Percentiles rank a stretch among this genome's conserved stretches.
phyloP scores from a whole-genome alignment of 1,140 invertebrate genomes.

The Littorina saxatilis region DNA sequence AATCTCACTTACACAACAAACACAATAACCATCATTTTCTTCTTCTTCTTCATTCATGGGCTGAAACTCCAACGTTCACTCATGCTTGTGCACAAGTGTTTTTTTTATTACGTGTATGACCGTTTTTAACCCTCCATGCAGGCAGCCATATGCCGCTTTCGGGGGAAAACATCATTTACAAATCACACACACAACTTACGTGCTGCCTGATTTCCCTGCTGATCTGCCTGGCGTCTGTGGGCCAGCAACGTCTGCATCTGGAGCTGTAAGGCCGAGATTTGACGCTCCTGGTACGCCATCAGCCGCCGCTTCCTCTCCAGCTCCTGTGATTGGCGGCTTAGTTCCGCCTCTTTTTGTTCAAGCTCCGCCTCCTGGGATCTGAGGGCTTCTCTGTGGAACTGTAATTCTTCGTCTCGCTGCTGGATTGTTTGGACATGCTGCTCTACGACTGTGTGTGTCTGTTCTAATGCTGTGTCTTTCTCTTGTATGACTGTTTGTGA shows the following conservation, averaged over 20 bases:
- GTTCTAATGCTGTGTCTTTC: constrained; percentile 27
- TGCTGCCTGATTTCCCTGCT: neutral
- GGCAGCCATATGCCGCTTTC: no score
- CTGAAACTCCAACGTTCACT: no score
- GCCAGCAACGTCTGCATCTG: constrained; percentile 23
- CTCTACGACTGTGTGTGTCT: constrained; percentile 35
- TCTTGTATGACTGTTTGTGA: constrained; percentile 5
- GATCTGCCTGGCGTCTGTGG: neutral
- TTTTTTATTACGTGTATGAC: no score
- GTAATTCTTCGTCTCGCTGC: constrained; percentile 21
- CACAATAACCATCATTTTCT: no score
- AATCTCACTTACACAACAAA: no score
- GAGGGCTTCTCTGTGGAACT: constrained; percentile 23
- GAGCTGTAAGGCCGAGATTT: constrained; percentile 18
- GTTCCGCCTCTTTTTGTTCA: constrained; percentile 4
- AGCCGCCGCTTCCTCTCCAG: constrained; percentile 31
- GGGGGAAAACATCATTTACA: no score
- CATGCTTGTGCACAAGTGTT: no score
- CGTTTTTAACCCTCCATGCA: no score
- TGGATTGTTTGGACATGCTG: constrained; percentile 17
- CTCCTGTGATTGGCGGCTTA: no score
- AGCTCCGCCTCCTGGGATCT: no score
- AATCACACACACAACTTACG: neutral
- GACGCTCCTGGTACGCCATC: constrained; percentile 17
- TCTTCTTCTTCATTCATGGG: no score